Percentiles rank a stretch among this genome's conserved stretches.
phyloP scores from a whole-genome alignment of 2,113 vertebrate species.

The Panthera leo region DNA sequence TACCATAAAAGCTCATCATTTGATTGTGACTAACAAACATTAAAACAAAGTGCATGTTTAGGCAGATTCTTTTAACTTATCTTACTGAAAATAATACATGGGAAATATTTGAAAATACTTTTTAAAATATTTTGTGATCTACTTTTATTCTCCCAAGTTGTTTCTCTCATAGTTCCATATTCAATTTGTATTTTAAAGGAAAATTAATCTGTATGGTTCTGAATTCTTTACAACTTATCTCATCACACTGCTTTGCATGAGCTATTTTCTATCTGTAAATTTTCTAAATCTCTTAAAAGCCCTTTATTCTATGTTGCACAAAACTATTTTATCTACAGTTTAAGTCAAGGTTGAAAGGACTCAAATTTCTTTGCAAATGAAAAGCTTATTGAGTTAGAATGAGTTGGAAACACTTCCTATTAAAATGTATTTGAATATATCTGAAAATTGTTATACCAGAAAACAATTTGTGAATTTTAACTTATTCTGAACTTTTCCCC shows the following conservation, averaged over 20 bases:
- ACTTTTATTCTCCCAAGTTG: not conserved
- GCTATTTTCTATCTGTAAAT: constrained; percentile 49
- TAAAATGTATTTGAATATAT: constrained; percentile 24
- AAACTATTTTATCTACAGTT: constrained; percentile 44
- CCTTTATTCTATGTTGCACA: constrained; percentile 9
- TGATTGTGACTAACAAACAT: not conserved
- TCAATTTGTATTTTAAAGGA: constrained; percentile 33
- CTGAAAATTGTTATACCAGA: constrained; percentile 7
- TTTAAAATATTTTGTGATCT: not conserved
- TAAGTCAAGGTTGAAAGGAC: constrained; percentile 59
- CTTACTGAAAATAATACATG: not conserved
- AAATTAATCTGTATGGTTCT: constrained; percentile 42
- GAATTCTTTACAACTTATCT: constrained; percentile 22
- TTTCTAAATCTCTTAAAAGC: constrained; percentile 7
- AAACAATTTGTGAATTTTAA: constrained; percentile 45
- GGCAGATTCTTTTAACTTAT: not conserved
- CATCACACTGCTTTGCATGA: constrained; percentile 45
- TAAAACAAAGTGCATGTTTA: not conserved
- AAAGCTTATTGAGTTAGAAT: constrained; percentile 20
- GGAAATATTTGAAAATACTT: not conserved
- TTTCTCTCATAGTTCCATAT: not conserved
- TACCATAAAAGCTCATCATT: not conserved
- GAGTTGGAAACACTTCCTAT: constrained; percentile 35
- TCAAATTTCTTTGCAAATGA: constrained; percentile 68
- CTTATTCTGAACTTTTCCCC: not conserved